These are phyloP conservation scores for Arvicanthis niloticus DNA, from an alignment of 2,113 vertebrate species.

Conservation along the genomic window DNA sequence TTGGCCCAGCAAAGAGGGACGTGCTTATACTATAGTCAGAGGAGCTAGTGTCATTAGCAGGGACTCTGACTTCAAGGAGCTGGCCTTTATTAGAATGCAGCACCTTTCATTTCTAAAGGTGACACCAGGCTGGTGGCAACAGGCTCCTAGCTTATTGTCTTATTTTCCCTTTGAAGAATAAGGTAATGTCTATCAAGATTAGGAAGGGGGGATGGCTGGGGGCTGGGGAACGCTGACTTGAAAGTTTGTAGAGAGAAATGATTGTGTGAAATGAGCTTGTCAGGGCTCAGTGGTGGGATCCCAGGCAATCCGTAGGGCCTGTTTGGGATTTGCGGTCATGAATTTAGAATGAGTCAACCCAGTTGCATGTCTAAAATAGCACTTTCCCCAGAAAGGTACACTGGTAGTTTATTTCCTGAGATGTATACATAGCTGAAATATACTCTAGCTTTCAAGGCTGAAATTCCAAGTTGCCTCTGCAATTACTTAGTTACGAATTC, in stretches of 20 bases:
- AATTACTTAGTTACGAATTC: slow-evolving; percentile 25
- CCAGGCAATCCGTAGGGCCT: not conserved
- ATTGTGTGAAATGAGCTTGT: slow-evolving; percentile 45
- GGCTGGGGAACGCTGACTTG: not conserved
- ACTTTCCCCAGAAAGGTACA: slow-evolving; percentile 38
- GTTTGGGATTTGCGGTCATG: slow-evolving; percentile 46
- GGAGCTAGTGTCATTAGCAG: not conserved
- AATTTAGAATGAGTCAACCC: slow-evolving; percentile 60
- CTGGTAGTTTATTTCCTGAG: slow-evolving; percentile 22
- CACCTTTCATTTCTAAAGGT: not conserved
- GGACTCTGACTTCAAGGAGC: not conserved
- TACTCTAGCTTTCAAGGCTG: not conserved
- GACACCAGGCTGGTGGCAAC: not conserved
- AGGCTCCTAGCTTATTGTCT: not conserved
- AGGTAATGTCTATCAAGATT: not conserved
- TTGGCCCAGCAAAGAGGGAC: not conserved
- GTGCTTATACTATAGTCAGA: not conserved
- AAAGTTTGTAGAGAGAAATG: not conserved
- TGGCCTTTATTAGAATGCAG: not conserved
- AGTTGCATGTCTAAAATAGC: slow-evolving; percentile 6
- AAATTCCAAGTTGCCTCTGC: slow-evolving; percentile 18
- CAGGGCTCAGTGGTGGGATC: not conserved
- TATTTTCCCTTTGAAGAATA: slow-evolving; percentile 46
- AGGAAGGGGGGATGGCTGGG: too few relatives aligned
- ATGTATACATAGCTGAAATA: not conserved